Evolutionary conservation across 2,113 vertebrate species (phyloP), one percentile per base, ranked within the genome.

Genomic region (Amphiprion percula): DNA sequence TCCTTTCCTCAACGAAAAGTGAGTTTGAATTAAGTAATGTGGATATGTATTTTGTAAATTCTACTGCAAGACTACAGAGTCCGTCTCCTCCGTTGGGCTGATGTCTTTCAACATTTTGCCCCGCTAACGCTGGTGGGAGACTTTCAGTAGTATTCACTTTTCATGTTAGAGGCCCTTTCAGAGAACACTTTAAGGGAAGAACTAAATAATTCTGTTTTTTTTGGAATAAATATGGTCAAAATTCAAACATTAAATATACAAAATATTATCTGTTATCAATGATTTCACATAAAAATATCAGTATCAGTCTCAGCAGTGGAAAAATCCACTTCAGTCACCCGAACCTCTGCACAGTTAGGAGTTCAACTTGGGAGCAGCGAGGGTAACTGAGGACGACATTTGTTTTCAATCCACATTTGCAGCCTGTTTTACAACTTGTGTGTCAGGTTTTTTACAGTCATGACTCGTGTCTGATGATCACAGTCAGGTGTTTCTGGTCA

Each of bases 131-230:
- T 26, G 26, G 26, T 9, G 17, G 62, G 24, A 2, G 9, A 54
- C 19, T 63, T 72, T 86, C 85, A 87, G 85, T 78, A 87, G 87
- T 84, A 68, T 56, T 76, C 24, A 16, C 17, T 62, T 84, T 76
- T 10, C 44, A 21, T 21, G 69, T 61, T 39, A 24, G 41, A 73
- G n/a, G 54, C 49, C 11, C 1, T 30, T 65, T 70, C 5, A 19
- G 60, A 21, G 10, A 74, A 50, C 4, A 6, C 3, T 62, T 46
- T n/a, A 10, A 68, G 23, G 30, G 33, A 47, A 55, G 15, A 19
- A 76, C 23, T 65, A 23, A 68, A 69, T 24, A 72, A 65, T 28
- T 54, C 10, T 23, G 24, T 24, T 19, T 83, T 72, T 87, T 70
- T 46, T 26, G 17, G 41, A 24, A 87, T 89, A 85, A 88, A 90